Percentiles rank a stretch among this genome's conserved stretches.
Evolutionary conservation across 2,113 vertebrate species (phyloP).

Genomic region (Petroica traversi): DNA sequence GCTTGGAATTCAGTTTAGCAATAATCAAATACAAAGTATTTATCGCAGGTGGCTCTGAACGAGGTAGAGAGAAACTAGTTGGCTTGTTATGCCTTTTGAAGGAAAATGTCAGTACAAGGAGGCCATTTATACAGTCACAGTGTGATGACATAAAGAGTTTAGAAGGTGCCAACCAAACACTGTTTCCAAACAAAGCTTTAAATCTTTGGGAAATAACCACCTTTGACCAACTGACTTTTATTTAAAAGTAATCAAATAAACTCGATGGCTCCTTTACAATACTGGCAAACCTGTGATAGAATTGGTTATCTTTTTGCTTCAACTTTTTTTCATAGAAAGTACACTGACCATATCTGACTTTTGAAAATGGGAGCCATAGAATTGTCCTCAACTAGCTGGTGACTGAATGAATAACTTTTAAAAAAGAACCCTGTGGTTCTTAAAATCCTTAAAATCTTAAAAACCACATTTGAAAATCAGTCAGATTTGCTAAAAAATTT

Average conservation of each 20-base stretch:
- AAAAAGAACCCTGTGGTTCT: background rate
- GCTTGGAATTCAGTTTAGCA: constrained; percentile 1
- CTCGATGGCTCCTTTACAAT: background rate
- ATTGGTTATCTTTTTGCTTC: background rate
- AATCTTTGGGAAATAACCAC: background rate
- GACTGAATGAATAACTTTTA: background rate
- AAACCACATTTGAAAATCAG: background rate
- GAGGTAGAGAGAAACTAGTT: background rate
- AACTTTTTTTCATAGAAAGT: background rate
- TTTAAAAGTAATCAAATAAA: background rate
- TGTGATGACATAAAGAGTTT: background rate
- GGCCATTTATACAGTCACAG: background rate
- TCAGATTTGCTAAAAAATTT: background rate
- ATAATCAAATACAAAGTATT: constrained; percentile 13
- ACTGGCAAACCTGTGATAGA: background rate
- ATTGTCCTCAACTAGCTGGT: background rate
- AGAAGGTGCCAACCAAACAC: background rate
- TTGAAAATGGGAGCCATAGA: background rate
- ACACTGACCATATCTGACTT: background rate
- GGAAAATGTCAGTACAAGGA: background rate
- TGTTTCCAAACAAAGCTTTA: background rate
- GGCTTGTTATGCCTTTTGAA: background rate
- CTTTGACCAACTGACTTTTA: background rate
- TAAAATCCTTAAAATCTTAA: background rate
- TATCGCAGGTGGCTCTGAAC: background rate